Evolutionary conservation across 2,797 vertebrate species (phyloP).

Genomic region (Silurus aristotelis): DNA sequence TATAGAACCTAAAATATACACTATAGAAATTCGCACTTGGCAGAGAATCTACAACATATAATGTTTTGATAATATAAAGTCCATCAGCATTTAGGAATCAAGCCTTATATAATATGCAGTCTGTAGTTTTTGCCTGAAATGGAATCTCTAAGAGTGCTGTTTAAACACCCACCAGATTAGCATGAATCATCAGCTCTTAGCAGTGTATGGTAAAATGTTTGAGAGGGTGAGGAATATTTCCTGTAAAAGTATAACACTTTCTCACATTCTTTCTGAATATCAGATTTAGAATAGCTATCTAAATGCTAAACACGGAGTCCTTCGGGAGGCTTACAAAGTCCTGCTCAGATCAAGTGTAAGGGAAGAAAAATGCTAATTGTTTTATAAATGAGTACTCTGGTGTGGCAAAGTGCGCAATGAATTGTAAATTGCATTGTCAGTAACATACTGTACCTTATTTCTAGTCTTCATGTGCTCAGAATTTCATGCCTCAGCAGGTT

Average conservation of each 20-base stretch:
- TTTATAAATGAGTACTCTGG: slow-evolving; percentile 46
- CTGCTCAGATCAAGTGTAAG: slow-evolving; percentile 32
- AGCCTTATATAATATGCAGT: background rate
- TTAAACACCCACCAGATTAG: slow-evolving; percentile 1
- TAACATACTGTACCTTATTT: slow-evolving; percentile 16
- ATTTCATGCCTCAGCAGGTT: background rate
- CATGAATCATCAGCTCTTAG: background rate
- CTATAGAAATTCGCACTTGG: too few relatives aligned
- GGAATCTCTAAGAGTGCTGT: background rate
- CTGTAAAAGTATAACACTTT: slow-evolving; percentile 14
- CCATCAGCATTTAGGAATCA: background rate
- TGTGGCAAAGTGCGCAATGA: slow-evolving; percentile 33
- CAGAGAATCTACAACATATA: background rate
- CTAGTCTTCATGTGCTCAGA: background rate
- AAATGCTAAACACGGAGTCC: slow-evolving; percentile 56
- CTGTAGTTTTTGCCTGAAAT: background rate
- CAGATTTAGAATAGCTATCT: slow-evolving; percentile 47
- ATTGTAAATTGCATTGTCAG: slow-evolving; percentile 42
- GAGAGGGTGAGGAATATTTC: background rate
- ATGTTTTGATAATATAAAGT: background rate
- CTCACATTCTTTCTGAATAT: slow-evolving; percentile 24
- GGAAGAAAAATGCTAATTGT: slow-evolving; percentile 47
- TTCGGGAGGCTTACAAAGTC: slow-evolving; percentile 43
- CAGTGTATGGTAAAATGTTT: background rate
- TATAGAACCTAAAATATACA: background rate